phyloP scores from a whole-genome alignment of 2,113 vertebrate species.

The Xenopus tropicalis region DNA sequence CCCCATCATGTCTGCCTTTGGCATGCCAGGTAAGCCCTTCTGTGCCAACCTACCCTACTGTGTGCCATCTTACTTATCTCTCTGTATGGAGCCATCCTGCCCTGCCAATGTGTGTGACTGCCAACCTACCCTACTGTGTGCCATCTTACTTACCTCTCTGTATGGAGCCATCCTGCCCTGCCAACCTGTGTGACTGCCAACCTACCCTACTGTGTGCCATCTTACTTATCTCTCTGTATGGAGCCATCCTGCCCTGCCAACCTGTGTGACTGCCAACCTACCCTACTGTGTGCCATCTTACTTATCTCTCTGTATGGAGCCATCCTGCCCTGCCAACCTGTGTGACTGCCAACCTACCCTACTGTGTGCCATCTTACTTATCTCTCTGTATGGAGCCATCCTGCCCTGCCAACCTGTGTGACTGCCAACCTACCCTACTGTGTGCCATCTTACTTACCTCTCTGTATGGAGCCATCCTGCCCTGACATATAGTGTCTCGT shows the following conservation, averaged over 20 bases:
- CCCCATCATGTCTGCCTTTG: conserved; percentile 35
- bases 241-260: not conserved
- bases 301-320: not conserved
- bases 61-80: too few relatives aligned
- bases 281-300: too few relatives aligned
- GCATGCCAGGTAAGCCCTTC: conserved; percentile 23
- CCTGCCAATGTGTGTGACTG: not conserved
- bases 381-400: not conserved
- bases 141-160: too few relatives aligned
- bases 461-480: not conserved
- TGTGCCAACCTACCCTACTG: too few relatives aligned
- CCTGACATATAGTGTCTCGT: too few relatives aligned
- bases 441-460: too few relatives aligned
- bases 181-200: not conserved
- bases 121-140: too few relatives aligned
- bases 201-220: too few relatives aligned
- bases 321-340: not conserved
- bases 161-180: not conserved
- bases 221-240: not conserved
- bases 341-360: too few relatives aligned
- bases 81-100: not conserved
- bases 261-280: too few relatives aligned
- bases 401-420: not conserved
- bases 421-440: too few relatives aligned
- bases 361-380: too few relatives aligned